phyloP scores from a whole-genome alignment of 1,140 invertebrate genomes.

The Sycophaga agraensis region DNA sequence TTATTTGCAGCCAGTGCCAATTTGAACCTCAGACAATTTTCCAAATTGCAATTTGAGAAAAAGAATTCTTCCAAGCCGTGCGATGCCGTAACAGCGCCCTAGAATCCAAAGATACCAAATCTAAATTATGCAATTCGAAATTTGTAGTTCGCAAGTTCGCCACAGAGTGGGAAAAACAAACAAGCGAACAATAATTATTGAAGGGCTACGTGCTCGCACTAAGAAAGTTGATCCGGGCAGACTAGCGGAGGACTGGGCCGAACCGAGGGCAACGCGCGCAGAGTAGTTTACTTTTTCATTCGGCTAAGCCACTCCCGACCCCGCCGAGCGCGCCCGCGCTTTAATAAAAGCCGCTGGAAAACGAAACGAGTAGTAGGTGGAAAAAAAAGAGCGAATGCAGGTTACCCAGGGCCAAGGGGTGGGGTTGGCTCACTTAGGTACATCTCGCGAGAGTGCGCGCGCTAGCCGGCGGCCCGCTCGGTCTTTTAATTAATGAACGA shows the following conservation, averaged over 20 bases:
- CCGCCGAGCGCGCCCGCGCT: slow-evolving; percentile 33
- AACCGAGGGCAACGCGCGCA: slow-evolving; percentile 30
- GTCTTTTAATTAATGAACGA: slow-evolving; percentile 52
- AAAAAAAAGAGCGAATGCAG: neutral
- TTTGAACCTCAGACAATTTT: too few relatives aligned
- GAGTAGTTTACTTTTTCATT: slow-evolving; percentile 53
- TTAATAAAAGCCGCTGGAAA: slow-evolving; percentile 51
- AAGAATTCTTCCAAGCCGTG: too few relatives aligned
- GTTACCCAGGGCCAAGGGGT: too few relatives aligned
- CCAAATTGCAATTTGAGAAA: too few relatives aligned
- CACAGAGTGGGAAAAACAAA: neutral
- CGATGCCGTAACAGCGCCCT: too few relatives aligned
- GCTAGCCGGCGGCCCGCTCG: neutral
- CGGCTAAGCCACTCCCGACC: slow-evolving; percentile 11
- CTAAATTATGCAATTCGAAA: too few relatives aligned
- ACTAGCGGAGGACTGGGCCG: neutral
- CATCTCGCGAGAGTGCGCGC: too few relatives aligned
- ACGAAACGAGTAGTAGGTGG: slow-evolving; percentile 20
- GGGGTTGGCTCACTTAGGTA: slow-evolving; percentile 3
- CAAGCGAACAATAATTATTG: slow-evolving; percentile 18
- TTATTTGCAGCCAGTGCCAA: too few relatives aligned
- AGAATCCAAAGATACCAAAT: too few relatives aligned
- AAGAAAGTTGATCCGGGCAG: slow-evolving; percentile 1
- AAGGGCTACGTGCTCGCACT: neutral
- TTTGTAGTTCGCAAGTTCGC: too few relatives aligned